phyloP scores from a whole-genome alignment of 1,140 invertebrate genomes.

The Lepidotrigona ventralis region DNA sequence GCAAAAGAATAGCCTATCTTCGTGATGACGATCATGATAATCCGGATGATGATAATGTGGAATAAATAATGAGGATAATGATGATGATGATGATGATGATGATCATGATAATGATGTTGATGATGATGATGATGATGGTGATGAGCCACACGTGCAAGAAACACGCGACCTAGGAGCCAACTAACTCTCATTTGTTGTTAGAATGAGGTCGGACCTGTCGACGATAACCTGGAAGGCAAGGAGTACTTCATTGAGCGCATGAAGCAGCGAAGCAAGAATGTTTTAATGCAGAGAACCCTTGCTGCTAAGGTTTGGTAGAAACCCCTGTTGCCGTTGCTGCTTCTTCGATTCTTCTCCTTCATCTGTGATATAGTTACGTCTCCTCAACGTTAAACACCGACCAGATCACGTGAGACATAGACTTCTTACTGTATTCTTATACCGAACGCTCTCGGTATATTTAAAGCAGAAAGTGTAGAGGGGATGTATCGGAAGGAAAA shows the following conservation, averaged over 20 bases:
- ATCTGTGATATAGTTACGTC: slow-evolving; percentile 62
- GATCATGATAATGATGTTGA: slow-evolving; percentile 44
- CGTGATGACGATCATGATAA: slow-evolving; percentile 58
- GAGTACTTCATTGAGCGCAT: slow-evolving; percentile 76
- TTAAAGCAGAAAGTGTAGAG: background rate
- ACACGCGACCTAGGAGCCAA: slow-evolving; percentile 58
- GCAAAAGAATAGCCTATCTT: slow-evolving; percentile 54
- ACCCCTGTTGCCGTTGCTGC: slow-evolving; percentile 32
- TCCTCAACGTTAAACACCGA: slow-evolving; percentile 41
- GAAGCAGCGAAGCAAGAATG: slow-evolving; percentile 76
- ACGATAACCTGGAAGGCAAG: slow-evolving; percentile 70
- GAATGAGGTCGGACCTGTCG: slow-evolving; percentile 65
- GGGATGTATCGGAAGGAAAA: background rate
- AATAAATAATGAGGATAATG: slow-evolving; percentile 43
- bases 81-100: slow-evolving; percentile 50
- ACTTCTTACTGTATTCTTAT: slow-evolving; percentile 39
- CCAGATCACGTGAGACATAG: slow-evolving; percentile 39
- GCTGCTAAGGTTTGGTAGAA: slow-evolving; percentile 75
- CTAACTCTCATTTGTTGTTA: slow-evolving; percentile 76
- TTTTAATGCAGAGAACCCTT: slow-evolving; percentile 74
- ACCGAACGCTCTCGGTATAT: slow-evolving; percentile 20
- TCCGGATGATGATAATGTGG: slow-evolving; percentile 55
- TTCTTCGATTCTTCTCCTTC: slow-evolving; percentile 58
- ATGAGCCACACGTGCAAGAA: slow-evolving; percentile 59
- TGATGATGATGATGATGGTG: slow-evolving; percentile 59